Percentiles rank a stretch among this genome's conserved stretches.
Conservation (phyloP, 2,888 invertebrate species). For the Erebia aethiops region DNA sequence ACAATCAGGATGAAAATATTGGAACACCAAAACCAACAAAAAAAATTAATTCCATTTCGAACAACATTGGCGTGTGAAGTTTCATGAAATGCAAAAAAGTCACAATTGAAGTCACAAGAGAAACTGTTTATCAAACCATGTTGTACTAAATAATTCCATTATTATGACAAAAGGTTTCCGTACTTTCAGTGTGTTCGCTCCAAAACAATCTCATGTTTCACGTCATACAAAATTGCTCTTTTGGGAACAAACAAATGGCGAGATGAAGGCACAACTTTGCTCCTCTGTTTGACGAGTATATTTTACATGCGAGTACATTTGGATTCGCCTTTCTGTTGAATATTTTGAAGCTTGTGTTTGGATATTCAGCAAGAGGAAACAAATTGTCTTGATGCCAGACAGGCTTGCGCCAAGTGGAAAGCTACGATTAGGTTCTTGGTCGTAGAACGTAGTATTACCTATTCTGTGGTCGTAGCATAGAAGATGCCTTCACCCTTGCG, state of each 20-base stretch:
- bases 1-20: too few relatives aligned
- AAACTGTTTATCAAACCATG: neutral
- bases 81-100: too few relatives aligned
- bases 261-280: constrained; percentile 24
- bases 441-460: too few relatives aligned
- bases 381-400: too few relatives aligned
- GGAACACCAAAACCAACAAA: too few relatives aligned
- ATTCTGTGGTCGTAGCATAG: too few relatives aligned
- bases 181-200: constrained; percentile 6
- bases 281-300: constrained; percentile 21
- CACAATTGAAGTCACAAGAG: neutral
- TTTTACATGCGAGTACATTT: constrained; percentile 19
- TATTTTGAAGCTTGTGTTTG: constrained; percentile 11
- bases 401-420: too few relatives aligned
- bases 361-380: neutral
- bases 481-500: too few relatives aligned
- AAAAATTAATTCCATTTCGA: too few relatives aligned
- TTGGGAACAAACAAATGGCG: constrained; percentile 26
- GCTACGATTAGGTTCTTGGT: too few relatives aligned
- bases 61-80: too few relatives aligned
- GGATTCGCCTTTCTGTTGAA: constrained; percentile 9
- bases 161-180: constrained; percentile 11
- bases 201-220: constrained; percentile 26
- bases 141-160: neutral
- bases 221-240: constrained; percentile 25